Base-by-base conservation (phyloP, 1,140 invertebrate species). In the Diabrotica virgifera region DNA sequence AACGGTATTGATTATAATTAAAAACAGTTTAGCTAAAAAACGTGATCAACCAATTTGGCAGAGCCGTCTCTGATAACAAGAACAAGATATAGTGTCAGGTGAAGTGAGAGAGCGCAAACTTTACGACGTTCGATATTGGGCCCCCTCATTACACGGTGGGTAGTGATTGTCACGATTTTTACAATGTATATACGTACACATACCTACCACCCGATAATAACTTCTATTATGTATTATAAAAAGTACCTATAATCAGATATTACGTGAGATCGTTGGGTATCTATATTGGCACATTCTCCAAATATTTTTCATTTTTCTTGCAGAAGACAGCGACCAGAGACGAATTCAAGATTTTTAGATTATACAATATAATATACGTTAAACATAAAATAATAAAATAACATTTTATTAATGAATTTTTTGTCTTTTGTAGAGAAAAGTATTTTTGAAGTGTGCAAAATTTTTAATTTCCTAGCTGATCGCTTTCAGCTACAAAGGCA, bases 81-180 rank as follows among this genome's bases (percentile, higher is more conserved):
- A 52, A 61, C 12, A 51, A 61, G 59, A 61, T 61, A 61, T 52
- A 61, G 46, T 52, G 46, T 63, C 64, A 40, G 58, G 12, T 51
- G 56, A 64, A 64, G 55, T 50, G 59, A 65, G 62, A 70, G 68
- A 71, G 69, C 68, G 65, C 60, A 65, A 66, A 70, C 65, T 65
- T 63, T 66, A 66, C 68, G 60, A 66, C 63, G 71, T 68, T 24
- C 24, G 24, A 24, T 24, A 24, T 24, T 63, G 69, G 68, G 72
- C 70, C 76, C 70, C 74, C 75, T 78, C 77, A 78, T 78, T 78
- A 78, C 76, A 75, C 77, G 74, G 77, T 78, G 76, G 77, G 77
- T 72, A 75, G 76, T 67, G 72, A 75, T 74, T 70, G 72, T 78
- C 77, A 78, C 77, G 77, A 78, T 68, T 72, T 69, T 24, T 67